phyloP scores from a whole-genome alignment of 1,140 invertebrate genomes.

The Dufourea novaeangliae region DNA sequence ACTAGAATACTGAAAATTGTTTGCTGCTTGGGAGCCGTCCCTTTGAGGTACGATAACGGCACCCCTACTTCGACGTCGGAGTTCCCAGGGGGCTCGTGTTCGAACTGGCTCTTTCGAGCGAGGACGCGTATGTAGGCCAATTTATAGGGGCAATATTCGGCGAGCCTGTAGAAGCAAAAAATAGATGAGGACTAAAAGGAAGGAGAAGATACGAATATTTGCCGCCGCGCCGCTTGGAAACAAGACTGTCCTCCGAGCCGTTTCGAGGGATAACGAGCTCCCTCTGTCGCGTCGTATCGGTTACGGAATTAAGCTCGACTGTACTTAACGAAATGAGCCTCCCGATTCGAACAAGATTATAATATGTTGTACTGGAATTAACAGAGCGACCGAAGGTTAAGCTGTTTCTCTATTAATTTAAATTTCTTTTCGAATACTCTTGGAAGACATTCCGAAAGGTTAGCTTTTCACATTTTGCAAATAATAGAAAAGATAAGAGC shows the following conservation, averaged over 20 bases:
- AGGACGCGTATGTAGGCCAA: not conserved
- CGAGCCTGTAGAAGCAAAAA: not conserved
- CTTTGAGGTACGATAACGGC: conserved; percentile 19
- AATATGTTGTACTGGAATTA: not conserved
- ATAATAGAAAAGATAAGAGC: too few relatives aligned
- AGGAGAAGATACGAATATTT: not conserved
- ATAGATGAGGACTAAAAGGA: conserved; percentile 3
- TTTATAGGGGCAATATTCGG: conserved; percentile 48
- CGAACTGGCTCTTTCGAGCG: not conserved
- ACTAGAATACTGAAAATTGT: conserved; percentile 11
- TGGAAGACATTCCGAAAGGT: too few relatives aligned
- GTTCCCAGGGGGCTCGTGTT: not conserved
- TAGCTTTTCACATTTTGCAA: too few relatives aligned
- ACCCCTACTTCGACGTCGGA: not conserved
- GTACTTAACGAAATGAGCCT: not conserved
- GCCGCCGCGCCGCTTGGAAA: not conserved
- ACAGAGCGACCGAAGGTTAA: not conserved
- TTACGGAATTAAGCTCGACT: not conserved
- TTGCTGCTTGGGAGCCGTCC: not conserved
- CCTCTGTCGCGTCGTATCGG: too few relatives aligned
- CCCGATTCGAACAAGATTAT: not conserved
- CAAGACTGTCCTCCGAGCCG: not conserved
- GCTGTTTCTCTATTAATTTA: not conserved
- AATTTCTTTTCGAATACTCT: not conserved
- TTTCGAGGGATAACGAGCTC: conserved; percentile 21